Percentiles rank a stretch among this genome's conserved stretches.
phyloP scores from a whole-genome alignment of 2,797 vertebrate species.

The Acridotheres tristis region DNA sequence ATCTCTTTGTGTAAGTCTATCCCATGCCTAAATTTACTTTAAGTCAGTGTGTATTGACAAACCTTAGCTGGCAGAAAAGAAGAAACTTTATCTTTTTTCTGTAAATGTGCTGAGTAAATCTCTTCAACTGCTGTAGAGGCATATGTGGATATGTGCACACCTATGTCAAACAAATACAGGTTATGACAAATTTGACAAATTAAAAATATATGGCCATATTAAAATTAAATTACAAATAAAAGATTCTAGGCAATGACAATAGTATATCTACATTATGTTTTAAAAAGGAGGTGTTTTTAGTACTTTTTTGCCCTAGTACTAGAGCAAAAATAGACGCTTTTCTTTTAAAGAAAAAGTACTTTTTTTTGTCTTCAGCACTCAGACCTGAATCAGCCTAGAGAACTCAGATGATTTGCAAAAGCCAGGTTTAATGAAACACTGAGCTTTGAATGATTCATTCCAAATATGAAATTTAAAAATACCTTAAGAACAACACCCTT shows the following conservation, averaged over 20 bases:
- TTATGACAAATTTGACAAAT: background rate
- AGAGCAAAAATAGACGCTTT: background rate
- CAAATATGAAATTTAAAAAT: background rate
- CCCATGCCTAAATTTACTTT: background rate
- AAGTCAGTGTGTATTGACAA: background rate
- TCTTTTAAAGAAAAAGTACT: background rate
- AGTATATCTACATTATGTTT: background rate
- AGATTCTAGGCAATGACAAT: background rate
- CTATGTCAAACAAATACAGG: background rate
- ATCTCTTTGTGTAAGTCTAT: background rate
- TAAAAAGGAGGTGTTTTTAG: background rate
- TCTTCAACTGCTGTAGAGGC: background rate
- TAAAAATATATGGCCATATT: background rate
- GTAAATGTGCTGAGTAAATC: background rate
- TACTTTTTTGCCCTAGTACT: background rate
- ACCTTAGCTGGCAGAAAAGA: background rate
- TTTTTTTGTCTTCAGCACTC: background rate
- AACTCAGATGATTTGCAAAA: background rate
- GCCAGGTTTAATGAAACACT: background rate
- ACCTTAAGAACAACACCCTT: background rate
- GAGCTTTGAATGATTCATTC: background rate
- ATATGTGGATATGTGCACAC: rapidly evolving
- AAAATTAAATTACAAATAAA: background rate
- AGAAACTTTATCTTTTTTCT: background rate
- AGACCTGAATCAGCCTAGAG: background rate